phyloP scores from a whole-genome alignment of 2,113 vertebrate genomes.

The Poeciliopsis turrubarensis region DNA sequence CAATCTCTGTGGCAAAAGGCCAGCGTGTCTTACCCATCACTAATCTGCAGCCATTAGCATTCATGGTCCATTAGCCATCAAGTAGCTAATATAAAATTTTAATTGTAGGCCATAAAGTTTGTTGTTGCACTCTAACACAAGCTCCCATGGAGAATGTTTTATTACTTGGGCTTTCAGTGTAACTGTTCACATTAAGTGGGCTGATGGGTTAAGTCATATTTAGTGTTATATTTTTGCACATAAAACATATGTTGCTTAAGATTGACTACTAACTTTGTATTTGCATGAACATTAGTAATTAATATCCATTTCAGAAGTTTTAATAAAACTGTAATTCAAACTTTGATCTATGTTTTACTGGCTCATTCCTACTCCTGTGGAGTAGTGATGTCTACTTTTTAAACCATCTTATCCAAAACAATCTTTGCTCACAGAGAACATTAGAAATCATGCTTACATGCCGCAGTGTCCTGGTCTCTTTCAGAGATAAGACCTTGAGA shows the following conservation, averaged over 20 bases:
- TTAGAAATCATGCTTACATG: constrained; percentile 1
- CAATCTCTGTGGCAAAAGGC: constrained; percentile 26
- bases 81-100: constrained; percentile 53
- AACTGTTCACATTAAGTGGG: constrained; percentile 4
- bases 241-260: not conserved
- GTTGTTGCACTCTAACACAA: constrained; percentile 14
- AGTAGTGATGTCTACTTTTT: not conserved
- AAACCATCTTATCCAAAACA: not conserved
- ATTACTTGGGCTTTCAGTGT: constrained; percentile 7
- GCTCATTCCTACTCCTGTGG: not conserved
- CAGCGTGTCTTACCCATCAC: constrained; percentile 60
- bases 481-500: not conserved
- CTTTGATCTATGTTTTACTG: not conserved
- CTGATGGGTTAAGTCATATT: not conserved
- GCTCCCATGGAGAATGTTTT: constrained; percentile 23
- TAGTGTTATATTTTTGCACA: not conserved
- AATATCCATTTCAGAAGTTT: no score
- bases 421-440: not conserved
- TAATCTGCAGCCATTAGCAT: constrained; percentile 56
- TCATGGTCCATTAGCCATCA: constrained; percentile 69
- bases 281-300: not conserved
- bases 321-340: no score
- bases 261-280: not conserved
- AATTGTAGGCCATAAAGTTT: constrained; percentile 62
- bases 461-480: not conserved